Percentiles rank a stretch among this genome's conserved stretches.
Conservation (phyloP, 1,140 invertebrate species). For the Leptinotarsa undecemlineata region DNA sequence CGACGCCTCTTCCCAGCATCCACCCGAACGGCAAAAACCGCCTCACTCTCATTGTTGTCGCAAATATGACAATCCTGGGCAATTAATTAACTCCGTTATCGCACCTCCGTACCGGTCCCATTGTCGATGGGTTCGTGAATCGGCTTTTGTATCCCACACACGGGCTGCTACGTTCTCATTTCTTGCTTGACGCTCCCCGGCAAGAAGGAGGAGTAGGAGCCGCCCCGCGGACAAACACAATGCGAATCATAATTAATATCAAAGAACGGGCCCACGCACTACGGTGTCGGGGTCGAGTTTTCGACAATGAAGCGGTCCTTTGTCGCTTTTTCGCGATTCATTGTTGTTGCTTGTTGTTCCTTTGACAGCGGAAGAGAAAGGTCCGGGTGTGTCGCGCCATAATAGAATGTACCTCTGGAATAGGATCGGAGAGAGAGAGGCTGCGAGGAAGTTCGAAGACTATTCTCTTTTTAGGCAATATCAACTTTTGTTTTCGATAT, state of each 20-base stretch:
- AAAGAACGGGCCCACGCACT: neutral
- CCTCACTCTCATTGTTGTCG: neutral
- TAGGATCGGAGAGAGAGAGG: too few relatives aligned
- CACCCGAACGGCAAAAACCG: too few relatives aligned
- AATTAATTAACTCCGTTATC: constrained; percentile 14
- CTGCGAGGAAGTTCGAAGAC: too few relatives aligned
- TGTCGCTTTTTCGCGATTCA: too few relatives aligned
- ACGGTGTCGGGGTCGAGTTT: neutral
- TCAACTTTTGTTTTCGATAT: too few relatives aligned
- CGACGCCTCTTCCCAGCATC: too few relatives aligned
- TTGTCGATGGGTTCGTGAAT: neutral
- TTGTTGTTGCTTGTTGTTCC: too few relatives aligned
- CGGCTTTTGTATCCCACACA: constrained; percentile 7
- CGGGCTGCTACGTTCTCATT: neutral
- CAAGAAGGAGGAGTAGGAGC: neutral
- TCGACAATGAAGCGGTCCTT: too few relatives aligned
- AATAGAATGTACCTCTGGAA: too few relatives aligned
- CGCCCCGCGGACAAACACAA: neutral
- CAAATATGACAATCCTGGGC: neutral
- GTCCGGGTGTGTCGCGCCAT: too few relatives aligned
- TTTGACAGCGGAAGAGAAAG: too few relatives aligned
- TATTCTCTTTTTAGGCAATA: too few relatives aligned
- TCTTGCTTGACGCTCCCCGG: neutral
- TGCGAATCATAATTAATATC: constrained; percentile 5
- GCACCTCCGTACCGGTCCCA: neutral